Base-by-base conservation (phyloP, 92 coral and sea anemone species). In the Ricordea florida region DNA sequence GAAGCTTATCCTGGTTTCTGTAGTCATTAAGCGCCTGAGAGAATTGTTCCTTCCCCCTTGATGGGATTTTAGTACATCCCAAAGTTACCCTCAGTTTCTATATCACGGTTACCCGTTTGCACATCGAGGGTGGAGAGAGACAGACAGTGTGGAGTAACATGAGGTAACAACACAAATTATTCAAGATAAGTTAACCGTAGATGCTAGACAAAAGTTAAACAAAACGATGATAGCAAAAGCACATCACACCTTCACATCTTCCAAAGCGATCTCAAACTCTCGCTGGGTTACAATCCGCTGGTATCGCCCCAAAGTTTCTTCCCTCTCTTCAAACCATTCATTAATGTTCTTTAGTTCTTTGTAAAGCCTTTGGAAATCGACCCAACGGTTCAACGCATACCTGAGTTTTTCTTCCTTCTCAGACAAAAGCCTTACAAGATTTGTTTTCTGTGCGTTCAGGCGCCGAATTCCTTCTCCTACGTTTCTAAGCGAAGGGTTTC, bases 221-320 rank as follows among this genome's bases (percentile, higher is more conserved):
- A n/a, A n/a, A n/a, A n/a, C n/a, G n/a, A n/a, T n/a, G n/a, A n/a
- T n/a, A n/a, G n/a, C n/a, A n/a, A n/a, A n/a, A n/a, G n/a, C n/a
- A n/a, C n/a, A n/a, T n/a, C 80, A 17, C 64, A 94, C 98, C 98
- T 94, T 94, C 3, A 94, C 98, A 80, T 94, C 98, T 59, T 94
- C 97, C 52, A 94, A 57, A 3, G 98, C 98, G 40, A 94, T 89
- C 11, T 78, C 92, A 13, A 93, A 85, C 63, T 92, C 93, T 43
- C 84, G 83, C 66, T 87, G 90, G 13, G 96, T 85, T 2, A 90
- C 97, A 85, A 94, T 94, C 48, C 84, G 82, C 70, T 92, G 98
- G 56, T 92, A 94, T 57, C 84, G 74, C n/a, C 62, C 70, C 93
- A 94, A 82, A 20, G 98, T 91, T 7, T 81, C 91, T 58, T 94